These are phyloP conservation scores for Tychaedon coryphoeus DNA, from an alignment of 2,113 vertebrate genomes.

Conservation along the genomic window DNA sequence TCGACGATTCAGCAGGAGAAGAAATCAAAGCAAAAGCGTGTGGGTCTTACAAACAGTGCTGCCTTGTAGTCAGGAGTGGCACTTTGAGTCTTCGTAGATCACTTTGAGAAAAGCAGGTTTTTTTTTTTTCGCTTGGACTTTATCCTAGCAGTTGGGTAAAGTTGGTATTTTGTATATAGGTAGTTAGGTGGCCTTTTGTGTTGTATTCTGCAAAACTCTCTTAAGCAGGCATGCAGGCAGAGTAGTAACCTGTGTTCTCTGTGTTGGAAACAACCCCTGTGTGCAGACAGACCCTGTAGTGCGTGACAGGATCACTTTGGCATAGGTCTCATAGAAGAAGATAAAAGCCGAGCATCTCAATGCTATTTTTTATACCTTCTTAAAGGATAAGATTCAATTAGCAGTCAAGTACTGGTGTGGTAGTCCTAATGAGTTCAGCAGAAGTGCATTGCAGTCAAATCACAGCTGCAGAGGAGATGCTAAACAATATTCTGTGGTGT, in stretches of 20 bases:
- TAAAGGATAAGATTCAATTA: constrained; percentile 19
- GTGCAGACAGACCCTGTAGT: not conserved
- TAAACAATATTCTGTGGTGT: not conserved
- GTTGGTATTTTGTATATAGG: not conserved
- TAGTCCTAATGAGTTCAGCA: not conserved
- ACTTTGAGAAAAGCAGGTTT: not conserved
- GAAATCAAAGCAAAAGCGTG: not conserved
- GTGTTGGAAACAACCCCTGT: not conserved
- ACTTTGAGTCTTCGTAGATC: fast-evolving
- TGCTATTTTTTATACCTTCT: constrained; percentile 13
- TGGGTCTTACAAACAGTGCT: not conserved
- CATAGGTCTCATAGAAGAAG: not conserved
- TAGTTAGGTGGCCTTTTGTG: not conserved
- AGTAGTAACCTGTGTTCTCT: not conserved
- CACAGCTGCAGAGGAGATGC: not conserved
- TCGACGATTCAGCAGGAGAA: not conserved
- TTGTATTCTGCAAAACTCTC: not conserved
- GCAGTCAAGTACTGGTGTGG: not conserved
- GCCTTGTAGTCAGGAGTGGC: fast-evolving
- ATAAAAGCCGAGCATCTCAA: not conserved
- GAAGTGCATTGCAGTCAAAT: not conserved
- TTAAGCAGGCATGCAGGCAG: fast-evolving
- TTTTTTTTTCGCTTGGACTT: not conserved
- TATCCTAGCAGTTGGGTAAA: not conserved
- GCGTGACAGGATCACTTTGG: not conserved